Evolutionary conservation across 2,888 invertebrate genomes (phyloP).

Genomic region (Malthinus seriepunctatus): DNA sequence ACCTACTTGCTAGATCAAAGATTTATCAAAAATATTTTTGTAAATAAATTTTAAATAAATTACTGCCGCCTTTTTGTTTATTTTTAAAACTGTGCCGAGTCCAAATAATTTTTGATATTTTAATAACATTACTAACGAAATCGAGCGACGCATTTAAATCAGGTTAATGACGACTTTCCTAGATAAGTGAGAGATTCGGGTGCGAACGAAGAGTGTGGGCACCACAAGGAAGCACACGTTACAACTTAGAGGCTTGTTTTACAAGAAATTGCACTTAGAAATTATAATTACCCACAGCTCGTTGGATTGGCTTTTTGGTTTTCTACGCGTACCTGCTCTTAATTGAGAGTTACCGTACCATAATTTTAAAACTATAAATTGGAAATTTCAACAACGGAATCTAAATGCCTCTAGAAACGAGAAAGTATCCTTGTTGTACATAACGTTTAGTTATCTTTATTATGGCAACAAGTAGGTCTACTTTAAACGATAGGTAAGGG

Average conservation of each 20-base stretch:
- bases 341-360: too few species aligned
- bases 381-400: too few species aligned
- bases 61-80: not conserved
- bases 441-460: too few species aligned
- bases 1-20: too few species aligned
- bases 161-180: slow-evolving; percentile 21
- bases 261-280: slow-evolving; percentile 29
- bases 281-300: slow-evolving; percentile 10
- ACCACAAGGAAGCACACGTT: slow-evolving; percentile 13
- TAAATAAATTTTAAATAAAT: too few species aligned
- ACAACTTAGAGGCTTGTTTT: slow-evolving; percentile 5
- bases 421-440: too few species aligned
- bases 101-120: not conserved
- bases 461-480: too few species aligned
- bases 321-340: too few species aligned
- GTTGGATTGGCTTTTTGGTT: too few species aligned
- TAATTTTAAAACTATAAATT: too few species aligned
- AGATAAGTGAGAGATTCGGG: slow-evolving; percentile 16
- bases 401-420: too few species aligned
- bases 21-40: too few species aligned
- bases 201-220: slow-evolving; percentile 11
- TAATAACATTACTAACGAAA: slow-evolving; percentile 10
- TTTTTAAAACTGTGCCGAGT: not conserved
- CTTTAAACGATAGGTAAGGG: not conserved
- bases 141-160: slow-evolving; percentile 11